Conservation (phyloP, 1,140 invertebrate genomes). For the Neodiprion virginianus region DNA sequence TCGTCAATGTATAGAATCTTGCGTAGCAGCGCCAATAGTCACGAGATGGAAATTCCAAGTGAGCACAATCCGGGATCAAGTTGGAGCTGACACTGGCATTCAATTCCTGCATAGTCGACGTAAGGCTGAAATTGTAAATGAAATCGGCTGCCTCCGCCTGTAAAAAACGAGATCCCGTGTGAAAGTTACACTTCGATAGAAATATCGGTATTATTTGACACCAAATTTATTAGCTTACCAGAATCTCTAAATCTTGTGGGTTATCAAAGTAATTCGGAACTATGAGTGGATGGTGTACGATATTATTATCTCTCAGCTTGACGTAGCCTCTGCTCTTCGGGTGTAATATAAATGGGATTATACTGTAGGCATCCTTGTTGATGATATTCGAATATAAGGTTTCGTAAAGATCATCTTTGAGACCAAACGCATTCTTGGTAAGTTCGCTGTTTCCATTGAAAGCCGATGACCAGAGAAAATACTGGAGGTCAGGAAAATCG, state of each 20-base stretch:
- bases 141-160: conserved; percentile 76
- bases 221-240: conserved; percentile 63
- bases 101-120: conserved; percentile 67
- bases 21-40: conserved; percentile 56
- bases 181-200: too few relatives aligned
- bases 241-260: conserved; percentile 77
- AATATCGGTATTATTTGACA: conserved; percentile 26
- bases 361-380: conserved; percentile 71
- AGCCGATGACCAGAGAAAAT: conserved; percentile 76
- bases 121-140: conserved; percentile 67
- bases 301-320: conserved; percentile 82
- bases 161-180: conserved; percentile 17
- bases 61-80: conserved; percentile 66
- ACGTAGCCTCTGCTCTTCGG: conserved; percentile 84
- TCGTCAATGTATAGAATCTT: conserved; percentile 35
- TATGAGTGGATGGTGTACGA: conserved; percentile 89
- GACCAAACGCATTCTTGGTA: conserved; percentile 69
- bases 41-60: conserved; percentile 45
- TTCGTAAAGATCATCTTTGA: conserved; percentile 68
- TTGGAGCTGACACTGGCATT: conserved; percentile 68
- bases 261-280: conserved; percentile 91
- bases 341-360: conserved; percentile 84
- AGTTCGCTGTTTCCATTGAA: conserved; percentile 76
- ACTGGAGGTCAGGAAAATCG: conserved; percentile 77
- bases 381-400: conserved; percentile 63